Base-by-base conservation (phyloP, 2,113 vertebrate genomes). In the Oryzias melastigma region DNA sequence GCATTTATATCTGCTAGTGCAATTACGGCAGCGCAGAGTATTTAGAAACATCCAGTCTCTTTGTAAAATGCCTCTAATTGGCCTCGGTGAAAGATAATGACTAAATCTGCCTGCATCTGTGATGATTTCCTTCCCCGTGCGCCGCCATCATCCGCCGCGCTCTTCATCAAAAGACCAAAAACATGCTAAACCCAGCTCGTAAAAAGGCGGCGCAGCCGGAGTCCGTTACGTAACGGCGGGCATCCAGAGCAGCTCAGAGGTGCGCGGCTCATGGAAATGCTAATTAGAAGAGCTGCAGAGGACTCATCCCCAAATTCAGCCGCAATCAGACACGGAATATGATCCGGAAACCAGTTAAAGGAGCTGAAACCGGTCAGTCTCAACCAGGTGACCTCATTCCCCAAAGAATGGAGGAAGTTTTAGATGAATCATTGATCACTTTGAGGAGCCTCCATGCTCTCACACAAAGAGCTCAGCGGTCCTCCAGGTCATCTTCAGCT, bases 81-180 rank as follows among this genome's bases (percentile, higher is more conserved):
- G 75, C 69, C 73, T 73, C 27, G 18, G 68, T 70, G 59, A 77
- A 76, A 62, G 77, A 86, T 83, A 83, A 85, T 85, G 71, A 77
- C 56, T 29, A 77, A 75, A 27, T 42, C 52, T 57, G 65, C 44
- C 27, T 70, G 67, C 63, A 17, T 82, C 76, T 61, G 57, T 59
- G 62, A 10, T 45, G 70, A 45, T 29, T 20, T 3, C 4, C 3
- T 14, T 17, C 47, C 2, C 25, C 45, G 18, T 15, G 45, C 27
- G 62, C 77, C 55, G 20, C 48, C 59, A 59, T 69, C 72, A 62
- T 63, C 57, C 56, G 41, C 52, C 44, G 42, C 54, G 50, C 45
- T 7, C 69, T 58, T 66, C 55, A 19, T 61, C 58, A 64, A 70
- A 77, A 72, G 74, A 71, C 22, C 22, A 44, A 35, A 35, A 75